phyloP scores from a whole-genome alignment of 2,797 vertebrate species.

The Danio choprae region DNA sequence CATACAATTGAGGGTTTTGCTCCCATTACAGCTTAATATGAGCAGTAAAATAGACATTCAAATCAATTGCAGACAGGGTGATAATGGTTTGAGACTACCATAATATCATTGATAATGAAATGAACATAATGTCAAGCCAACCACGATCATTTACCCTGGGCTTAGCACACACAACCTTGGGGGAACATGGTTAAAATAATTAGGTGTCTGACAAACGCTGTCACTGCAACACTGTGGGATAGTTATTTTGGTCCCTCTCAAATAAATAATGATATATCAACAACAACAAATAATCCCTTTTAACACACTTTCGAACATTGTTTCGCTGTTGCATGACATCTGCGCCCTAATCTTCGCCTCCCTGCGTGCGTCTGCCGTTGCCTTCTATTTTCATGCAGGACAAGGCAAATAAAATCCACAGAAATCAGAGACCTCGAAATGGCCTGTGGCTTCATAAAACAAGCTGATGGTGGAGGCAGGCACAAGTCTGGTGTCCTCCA shows the following conservation, averaged over 20 bases:
- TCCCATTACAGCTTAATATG: slow-evolving; percentile 30
- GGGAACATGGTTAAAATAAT: slow-evolving; percentile 52
- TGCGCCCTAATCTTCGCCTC: slow-evolving; percentile 25
- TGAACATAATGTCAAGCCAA: slow-evolving; percentile 49
- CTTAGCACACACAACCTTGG: slow-evolving; percentile 40
- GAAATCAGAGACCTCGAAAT: slow-evolving; percentile 61
- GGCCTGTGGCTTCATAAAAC: slow-evolving; percentile 67
- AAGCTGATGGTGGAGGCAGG: slow-evolving; percentile 21
- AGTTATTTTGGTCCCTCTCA: slow-evolving; percentile 12
- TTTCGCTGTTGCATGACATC: slow-evolving; percentile 25
- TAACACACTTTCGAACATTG: slow-evolving; percentile 10
- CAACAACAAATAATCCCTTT: slow-evolving; percentile 12
- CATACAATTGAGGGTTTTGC: slow-evolving; percentile 17
- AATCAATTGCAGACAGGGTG: not conserved
- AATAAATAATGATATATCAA: slow-evolving; percentile 35
- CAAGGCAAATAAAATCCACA: slow-evolving; percentile 27
- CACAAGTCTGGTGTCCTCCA: slow-evolving; percentile 21
- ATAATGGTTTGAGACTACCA: slow-evolving; percentile 40
- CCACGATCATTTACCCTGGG: slow-evolving; percentile 49
- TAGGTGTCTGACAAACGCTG: slow-evolving; percentile 51
- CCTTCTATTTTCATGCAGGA: slow-evolving; percentile 31
- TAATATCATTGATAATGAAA: slow-evolving; percentile 47
- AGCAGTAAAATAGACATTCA: slow-evolving; percentile 24
- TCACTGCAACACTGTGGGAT: slow-evolving; percentile 34
- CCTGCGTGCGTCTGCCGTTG: not conserved